Evolutionary conservation across 2,113 vertebrate species (phyloP), one percentile per base, ranked within the genome.

Genomic region (Tyto alba): DNA sequence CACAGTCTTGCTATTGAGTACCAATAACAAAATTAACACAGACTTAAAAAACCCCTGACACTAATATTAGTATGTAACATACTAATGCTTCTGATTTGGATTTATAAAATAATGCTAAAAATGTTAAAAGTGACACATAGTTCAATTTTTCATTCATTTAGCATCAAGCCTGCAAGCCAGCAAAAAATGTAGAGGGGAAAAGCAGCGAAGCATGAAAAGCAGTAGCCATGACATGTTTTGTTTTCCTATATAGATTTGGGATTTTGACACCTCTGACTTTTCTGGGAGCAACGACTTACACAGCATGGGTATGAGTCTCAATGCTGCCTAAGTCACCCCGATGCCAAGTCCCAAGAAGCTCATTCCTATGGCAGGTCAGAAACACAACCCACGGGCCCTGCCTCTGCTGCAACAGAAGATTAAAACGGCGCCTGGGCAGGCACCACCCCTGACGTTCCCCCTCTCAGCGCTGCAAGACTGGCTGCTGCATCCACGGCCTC

Each of bases 361-460:
- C 30, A 34, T 68, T 88, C 23, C 34, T 60, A 36, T 45, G 19
- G 40, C 18, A 69, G 30, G 30, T 69, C 16, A 2, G 7, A 73
- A 90, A 34, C 53, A 68, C 25, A 79, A 21, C 26, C 32, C 74
- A 69, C 0, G 0, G 32, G 6, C 48, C 4, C 34, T 30, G 50
- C 21, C 48, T 57, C 57, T 69, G 85, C 53, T 77, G 34, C 48
- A 73, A 34, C 4, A 79, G 62, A 63, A 63, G 53, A 81, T 29
- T 60, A 50, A 52, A 86, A n/a, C 20, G 13, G 13, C 5, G 3
- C 55, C 40, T 56, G 43, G 53, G 52, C 75, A 90, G 62, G 84
- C n/a, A 83, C 3, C 47, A 11, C 47, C 18, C 10, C 8, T 2
- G 5, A 41, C 5, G 1, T 2, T 10, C 6, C 21, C 32, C 63